Conservation (phyloP, 2,888 invertebrate genomes). For the Synergus umbraculus region DNA sequence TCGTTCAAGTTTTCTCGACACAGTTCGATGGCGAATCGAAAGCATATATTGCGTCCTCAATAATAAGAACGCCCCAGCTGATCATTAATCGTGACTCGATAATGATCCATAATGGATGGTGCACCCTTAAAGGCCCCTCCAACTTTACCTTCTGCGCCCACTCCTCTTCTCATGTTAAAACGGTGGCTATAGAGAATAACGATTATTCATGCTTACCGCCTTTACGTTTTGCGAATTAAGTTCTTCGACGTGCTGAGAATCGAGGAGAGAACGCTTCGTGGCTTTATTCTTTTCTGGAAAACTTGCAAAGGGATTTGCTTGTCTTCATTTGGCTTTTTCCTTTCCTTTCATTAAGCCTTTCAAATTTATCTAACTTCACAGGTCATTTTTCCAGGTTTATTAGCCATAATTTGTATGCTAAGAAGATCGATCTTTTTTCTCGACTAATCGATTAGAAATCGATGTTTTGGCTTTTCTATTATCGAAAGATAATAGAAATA, state of each 20-base stretch:
- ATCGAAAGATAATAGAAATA: no score
- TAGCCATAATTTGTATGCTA: neutral
- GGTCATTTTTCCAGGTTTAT: neutral
- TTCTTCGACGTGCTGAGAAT: constrained; percentile 64
- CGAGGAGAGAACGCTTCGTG: neutral
- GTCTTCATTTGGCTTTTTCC: neutral
- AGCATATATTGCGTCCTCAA: neutral
- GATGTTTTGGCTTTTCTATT: no score
- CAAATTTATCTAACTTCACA: neutral
- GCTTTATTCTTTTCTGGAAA: neutral
- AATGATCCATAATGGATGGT: constrained; percentile 66
- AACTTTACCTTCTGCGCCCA: neutral
- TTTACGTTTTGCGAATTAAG: constrained; percentile 66
- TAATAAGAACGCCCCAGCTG: constrained; percentile 48
- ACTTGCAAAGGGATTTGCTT: neutral
- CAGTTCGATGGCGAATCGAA: constrained; percentile 6
- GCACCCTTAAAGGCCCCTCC: constrained; percentile 29
- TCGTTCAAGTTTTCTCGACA: neutral
- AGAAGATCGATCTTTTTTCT: no score
- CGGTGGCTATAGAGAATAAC: constrained; percentile 51
- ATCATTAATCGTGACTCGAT: constrained; percentile 68
- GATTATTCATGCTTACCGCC: constrained; percentile 68
- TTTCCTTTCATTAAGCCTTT: neutral
- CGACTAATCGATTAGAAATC: no score
- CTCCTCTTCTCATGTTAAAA: constrained; percentile 31